Conservation (phyloP, 64 coral and sea anemone genomes). For the Hydrozoanthus tunicans region DNA sequence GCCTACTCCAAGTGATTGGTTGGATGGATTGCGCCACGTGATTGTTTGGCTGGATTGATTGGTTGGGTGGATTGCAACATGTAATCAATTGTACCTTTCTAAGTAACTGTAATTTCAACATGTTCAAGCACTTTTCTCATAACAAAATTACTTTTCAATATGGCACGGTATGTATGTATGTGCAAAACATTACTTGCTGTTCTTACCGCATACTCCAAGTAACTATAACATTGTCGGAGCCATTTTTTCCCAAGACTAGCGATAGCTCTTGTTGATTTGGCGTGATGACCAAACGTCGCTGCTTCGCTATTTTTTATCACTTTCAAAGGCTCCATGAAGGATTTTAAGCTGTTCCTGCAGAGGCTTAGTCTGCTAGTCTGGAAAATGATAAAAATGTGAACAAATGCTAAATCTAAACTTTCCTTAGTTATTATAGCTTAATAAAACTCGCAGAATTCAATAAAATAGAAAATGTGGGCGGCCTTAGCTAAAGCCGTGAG, state of each 20-base stretch:
- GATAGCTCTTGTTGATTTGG: background rate
- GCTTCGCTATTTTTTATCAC: background rate
- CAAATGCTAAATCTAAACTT: no score
- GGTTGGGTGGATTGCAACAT: no score
- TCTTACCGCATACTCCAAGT: background rate
- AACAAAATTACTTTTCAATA: no score
- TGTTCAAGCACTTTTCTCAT: no score
- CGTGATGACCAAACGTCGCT: background rate
- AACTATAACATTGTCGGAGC: background rate
- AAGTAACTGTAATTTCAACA: no score
- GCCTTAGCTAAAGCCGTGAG: background rate
- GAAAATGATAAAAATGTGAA: background rate
- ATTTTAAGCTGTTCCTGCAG: background rate
- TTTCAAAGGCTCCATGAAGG: slow-evolving; percentile 13
- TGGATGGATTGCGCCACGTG: no score
- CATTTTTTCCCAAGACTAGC: background rate
- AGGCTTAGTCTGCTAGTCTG: background rate
- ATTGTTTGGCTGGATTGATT: no score
- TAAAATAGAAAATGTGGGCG: background rate
- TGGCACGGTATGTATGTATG: no score
- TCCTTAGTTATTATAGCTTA: no score
- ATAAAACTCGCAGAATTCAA: background rate
- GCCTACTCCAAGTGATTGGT: no score
- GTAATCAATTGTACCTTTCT: no score
- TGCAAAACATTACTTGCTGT: background rate